Percentiles rank a stretch among this genome's conserved stretches.
Evolutionary conservation across 23 tunicate species (phyloP).

Genomic region (Botrylloides violaceus): DNA sequence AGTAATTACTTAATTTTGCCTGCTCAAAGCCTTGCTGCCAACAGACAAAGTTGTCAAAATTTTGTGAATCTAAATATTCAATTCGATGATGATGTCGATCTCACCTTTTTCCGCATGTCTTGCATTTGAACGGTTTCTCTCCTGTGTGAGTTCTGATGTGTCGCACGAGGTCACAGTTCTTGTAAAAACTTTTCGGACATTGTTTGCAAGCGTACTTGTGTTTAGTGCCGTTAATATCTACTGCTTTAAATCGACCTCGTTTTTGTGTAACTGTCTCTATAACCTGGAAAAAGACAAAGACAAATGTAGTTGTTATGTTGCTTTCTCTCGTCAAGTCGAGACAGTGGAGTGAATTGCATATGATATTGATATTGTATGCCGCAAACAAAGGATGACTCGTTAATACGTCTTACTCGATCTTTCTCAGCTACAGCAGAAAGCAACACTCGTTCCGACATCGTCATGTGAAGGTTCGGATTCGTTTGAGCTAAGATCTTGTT

Average conservation of each 20-base stretch:
- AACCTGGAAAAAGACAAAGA: background rate
- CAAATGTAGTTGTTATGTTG: no score
- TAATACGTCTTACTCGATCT: slow-evolving; percentile 43
- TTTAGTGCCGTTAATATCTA: slow-evolving; percentile 51
- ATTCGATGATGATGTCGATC: no score
- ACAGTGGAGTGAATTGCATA: no score
- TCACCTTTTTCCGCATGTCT: slow-evolving; percentile 62
- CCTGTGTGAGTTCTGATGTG: slow-evolving; percentile 88
- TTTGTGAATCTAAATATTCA: background rate
- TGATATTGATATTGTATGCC: no score
- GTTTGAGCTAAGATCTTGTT: slow-evolving; percentile 58
- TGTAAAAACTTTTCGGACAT: slow-evolving; percentile 81
- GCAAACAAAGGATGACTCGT: no score
- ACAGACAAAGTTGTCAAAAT: background rate
- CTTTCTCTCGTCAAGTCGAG: no score
- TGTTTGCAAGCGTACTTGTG: slow-evolving; percentile 44
- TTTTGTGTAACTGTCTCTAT: slow-evolving; percentile 11
- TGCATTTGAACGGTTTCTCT: slow-evolving; percentile 64
- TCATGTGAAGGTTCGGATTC: slow-evolving; percentile 53
- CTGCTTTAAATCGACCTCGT: slow-evolving; percentile 62
- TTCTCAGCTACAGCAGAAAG: slow-evolving; percentile 79
- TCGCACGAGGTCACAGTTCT: slow-evolving; percentile 60
- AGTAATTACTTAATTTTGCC: background rate
- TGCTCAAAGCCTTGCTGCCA: background rate
- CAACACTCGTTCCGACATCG: slow-evolving; percentile 59